phyloP scores from a whole-genome alignment of 2,888 invertebrate species.

The Drosophila tripunctata region DNA sequence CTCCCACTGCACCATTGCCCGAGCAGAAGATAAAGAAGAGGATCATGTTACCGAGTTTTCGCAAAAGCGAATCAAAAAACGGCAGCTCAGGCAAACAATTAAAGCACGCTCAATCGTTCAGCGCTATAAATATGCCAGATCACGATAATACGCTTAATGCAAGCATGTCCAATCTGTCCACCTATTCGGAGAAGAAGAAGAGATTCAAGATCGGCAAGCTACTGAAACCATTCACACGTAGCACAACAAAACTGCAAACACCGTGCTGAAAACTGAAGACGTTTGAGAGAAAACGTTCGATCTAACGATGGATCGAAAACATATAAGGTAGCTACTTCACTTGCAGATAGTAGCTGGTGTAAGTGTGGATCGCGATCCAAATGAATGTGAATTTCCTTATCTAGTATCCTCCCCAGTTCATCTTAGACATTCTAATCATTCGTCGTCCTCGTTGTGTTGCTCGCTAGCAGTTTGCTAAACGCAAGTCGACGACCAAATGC shows the following conservation, averaged over 20 bases:
- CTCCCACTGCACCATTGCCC: conserved; percentile 38
- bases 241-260: conserved; percentile 69
- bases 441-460: conserved; percentile 1
- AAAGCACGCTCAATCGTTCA: conserved; percentile 73
- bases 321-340: conserved; percentile 7
- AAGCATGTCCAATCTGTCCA: conserved; percentile 69
- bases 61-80: conserved; percentile 33
- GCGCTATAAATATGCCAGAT: conserved; percentile 64
- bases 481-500: background rate
- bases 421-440: conserved; percentile 2
- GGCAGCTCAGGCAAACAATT: conserved; percentile 37
- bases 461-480: too few relatives aligned
- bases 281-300: background rate
- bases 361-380: conserved; percentile 18
- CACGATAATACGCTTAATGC: conserved; percentile 58
- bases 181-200: conserved; percentile 66
- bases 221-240: conserved; percentile 74
- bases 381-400: conserved; percentile 51
- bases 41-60: conserved; percentile 45
- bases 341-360: conserved; percentile 12
- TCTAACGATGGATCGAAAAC: background rate
- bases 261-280: conserved; percentile 46
- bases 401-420: conserved; percentile 36
- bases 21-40: conserved; percentile 52
- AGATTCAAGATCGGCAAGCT: conserved; percentile 71